Evolutionary conservation across 2,888 invertebrate species (phyloP).

Genomic region (Podotricha telesiphe): DNA sequence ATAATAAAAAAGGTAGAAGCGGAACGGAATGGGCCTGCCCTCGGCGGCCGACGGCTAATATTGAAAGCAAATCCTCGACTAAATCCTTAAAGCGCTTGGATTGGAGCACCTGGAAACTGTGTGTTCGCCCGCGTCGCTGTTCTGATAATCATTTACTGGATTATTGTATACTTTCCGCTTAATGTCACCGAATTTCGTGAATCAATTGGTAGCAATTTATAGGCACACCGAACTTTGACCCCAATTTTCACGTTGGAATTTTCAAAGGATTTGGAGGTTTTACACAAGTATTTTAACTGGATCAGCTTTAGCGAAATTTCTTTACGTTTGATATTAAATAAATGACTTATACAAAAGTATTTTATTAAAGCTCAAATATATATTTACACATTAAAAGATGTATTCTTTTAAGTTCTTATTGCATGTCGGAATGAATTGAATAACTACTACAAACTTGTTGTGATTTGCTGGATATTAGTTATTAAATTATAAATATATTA

Average conservation of each 20-base stretch:
- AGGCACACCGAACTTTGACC: constrained; percentile 51
- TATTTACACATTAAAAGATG: not conserved
- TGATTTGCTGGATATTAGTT: too few species aligned
- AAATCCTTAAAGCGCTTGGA: constrained; percentile 83
- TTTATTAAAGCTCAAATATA: not conserved
- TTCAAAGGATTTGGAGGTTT: constrained; percentile 51
- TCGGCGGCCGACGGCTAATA: constrained; percentile 79
- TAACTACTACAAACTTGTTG: too few species aligned
- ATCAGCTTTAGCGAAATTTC: constrained; percentile 41
- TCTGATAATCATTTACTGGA: constrained; percentile 79
- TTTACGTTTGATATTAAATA: constrained; percentile 33
- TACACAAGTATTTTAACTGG: constrained; percentile 44
- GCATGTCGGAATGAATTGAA: not conserved
- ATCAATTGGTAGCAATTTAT: constrained; percentile 62
- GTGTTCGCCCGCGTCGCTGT: constrained; percentile 63
- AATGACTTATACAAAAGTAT: constrained; percentile 9
- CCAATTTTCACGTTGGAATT: constrained; percentile 57
- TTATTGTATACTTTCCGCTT: constrained; percentile 79
- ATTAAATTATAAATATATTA: too few species aligned
- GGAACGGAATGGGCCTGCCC: constrained; percentile 73
- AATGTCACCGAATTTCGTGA: constrained; percentile 71
- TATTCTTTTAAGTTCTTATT: not conserved
- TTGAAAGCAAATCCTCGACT: constrained; percentile 84
- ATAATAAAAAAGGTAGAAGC: constrained; percentile 80
- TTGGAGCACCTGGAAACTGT: constrained; percentile 81